Conservation (phyloP, 1,140 invertebrate species). For the Bilobella aurantiaca region DNA sequence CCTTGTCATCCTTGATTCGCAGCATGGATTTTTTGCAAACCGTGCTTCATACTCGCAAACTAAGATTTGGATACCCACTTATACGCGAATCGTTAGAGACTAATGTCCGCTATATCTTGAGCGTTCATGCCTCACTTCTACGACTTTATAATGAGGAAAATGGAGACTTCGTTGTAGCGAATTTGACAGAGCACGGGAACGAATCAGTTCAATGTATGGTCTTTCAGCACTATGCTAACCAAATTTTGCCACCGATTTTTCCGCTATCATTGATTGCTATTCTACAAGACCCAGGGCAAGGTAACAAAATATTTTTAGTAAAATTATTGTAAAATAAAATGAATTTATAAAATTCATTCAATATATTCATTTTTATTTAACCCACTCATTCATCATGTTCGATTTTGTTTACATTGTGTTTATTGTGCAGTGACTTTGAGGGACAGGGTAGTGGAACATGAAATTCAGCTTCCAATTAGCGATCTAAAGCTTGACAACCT, state of each 20-base stretch:
- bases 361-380: no score
- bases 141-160: background rate
- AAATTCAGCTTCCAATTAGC: background rate
- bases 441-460: background rate
- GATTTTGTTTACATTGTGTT: no score
- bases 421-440: no score
- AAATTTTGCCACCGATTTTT: slow-evolving; percentile 25
- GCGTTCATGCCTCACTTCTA: slow-evolving; percentile 24
- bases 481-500: background rate
- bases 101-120: slow-evolving; percentile 23
- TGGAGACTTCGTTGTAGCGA: background rate
- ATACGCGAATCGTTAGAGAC: slow-evolving; percentile 18
- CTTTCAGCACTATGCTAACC: slow-evolving; percentile 34
- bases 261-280: slow-evolving; percentile 21
- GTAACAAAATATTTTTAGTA: background rate
- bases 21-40: slow-evolving; percentile 12
- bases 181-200: background rate
- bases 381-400: no score
- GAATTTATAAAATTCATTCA: no score
- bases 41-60: slow-evolving; percentile 14
- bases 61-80: slow-evolving; percentile 19
- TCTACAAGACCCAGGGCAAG: background rate
- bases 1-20: slow-evolving; percentile 13
- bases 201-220: slow-evolving; percentile 28
- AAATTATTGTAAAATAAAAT: no score